Evolutionary conservation across 1,140 invertebrate genomes (phyloP).

Genomic region (Araneus ventricosus): DNA sequence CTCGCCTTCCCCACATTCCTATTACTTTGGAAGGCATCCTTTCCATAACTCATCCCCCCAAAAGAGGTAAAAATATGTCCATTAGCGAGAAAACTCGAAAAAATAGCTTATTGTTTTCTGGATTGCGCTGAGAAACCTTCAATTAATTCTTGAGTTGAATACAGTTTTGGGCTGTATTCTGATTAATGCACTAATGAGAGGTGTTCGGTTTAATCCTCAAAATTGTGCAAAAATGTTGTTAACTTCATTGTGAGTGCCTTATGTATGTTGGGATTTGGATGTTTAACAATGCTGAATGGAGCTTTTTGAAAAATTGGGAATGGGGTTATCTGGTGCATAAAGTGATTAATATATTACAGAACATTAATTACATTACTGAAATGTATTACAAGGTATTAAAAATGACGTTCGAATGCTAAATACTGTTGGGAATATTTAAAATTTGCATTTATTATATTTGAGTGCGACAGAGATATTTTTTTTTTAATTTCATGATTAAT

Average conservation of each 20-base stretch:
- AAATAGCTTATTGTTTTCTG: slow-evolving; percentile 39
- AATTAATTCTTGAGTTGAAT: slow-evolving; percentile 18
- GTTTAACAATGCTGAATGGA: neutral
- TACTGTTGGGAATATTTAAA: too few species aligned
- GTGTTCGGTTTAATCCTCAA: neutral
- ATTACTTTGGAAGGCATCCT: neutral
- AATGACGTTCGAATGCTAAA: too few species aligned
- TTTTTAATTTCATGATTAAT: too few species aligned
- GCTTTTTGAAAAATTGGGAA: too few species aligned
- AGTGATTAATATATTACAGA: too few species aligned
- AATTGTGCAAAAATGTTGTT: neutral
- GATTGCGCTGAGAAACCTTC: neutral
- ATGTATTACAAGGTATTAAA: too few species aligned
- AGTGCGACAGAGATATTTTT: too few species aligned
- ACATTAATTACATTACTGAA: too few species aligned
- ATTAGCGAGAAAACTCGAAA: slow-evolving; percentile 30
- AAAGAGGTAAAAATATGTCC: slow-evolving; percentile 41
- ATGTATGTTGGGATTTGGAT: neutral
- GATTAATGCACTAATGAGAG: neutral
- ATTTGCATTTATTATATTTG: too few species aligned
- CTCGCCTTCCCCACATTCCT: neutral
- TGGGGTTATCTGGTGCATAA: too few species aligned
- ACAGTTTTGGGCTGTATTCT: neutral
- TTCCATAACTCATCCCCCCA: slow-evolving; percentile 40
- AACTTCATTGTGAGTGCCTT: neutral